Evolutionary conservation across 2,888 invertebrate species (phyloP), one percentile per base, ranked within the genome.

Genomic region (Latrodectus hesperus): DNA sequence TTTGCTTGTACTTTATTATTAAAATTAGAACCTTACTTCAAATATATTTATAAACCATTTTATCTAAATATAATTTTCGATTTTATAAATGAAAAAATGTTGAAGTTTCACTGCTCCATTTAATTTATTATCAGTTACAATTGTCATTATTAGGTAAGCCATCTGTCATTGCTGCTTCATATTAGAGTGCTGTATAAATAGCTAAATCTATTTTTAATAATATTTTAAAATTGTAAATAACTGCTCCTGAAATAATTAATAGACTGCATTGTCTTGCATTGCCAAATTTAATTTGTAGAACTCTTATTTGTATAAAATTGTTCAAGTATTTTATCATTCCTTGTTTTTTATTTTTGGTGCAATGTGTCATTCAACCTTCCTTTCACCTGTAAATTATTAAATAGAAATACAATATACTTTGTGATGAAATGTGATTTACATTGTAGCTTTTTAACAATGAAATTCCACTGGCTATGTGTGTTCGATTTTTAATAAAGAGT

Each of bases 381-480:
- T 88, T 83, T 88, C 87, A 74, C 73, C 52, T 88, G 87, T 83
- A 79, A 79, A 78, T 72, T 81, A 81, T 81, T 53, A 55, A 81
- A 77, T 82, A 81, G 81, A 81, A 87, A 87, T 65, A 65, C 72
- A 85, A 77, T 73, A 73, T 83, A 68, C 82, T 88, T 83, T 88
- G 87, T 83, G 87, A 88, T 83, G 82, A 83, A 88, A 88, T 88
- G 87, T 88, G 87, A 88, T 88, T 88, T 88, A 83, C 73, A 83
- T 68, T 88, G 87, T 83, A 88, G 83, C 87, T 88, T 88, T 88
- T 88, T 88, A 88, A 88, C 72, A 74, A 88, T 71, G 83, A 88
- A 87, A 88, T 88, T 88, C 88, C 84, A 84, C 83, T 80, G 80
- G 88, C 84, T 88, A 83, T 79, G 75, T 88, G 84, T 88, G 84